Conservation (phyloP, 2,113 vertebrate species). For the Petrocephalus microphthalmus region DNA sequence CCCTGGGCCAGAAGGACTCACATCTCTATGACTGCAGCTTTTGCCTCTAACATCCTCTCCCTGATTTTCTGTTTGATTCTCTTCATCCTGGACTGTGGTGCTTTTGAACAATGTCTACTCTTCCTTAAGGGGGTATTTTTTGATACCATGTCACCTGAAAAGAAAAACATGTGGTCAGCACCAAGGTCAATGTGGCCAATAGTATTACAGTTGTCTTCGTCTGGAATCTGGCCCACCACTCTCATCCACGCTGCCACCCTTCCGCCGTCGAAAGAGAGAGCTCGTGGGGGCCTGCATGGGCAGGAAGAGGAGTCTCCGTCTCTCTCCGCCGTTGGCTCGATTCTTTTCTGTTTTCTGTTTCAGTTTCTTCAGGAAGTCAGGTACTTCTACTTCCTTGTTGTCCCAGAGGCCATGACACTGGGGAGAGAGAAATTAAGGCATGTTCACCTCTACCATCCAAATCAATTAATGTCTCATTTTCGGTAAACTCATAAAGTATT, state of each 20-base stretch:
- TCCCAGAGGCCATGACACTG: slow-evolving; percentile 73
- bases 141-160: slow-evolving; percentile 42
- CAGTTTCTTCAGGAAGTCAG: slow-evolving; percentile 60
- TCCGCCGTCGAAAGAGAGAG: slow-evolving; percentile 43
- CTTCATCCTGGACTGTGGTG: slow-evolving; percentile 52
- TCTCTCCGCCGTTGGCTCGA: slow-evolving; percentile 38
- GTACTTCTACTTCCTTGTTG: slow-evolving; percentile 62
- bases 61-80: slow-evolving; percentile 52
- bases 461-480: background rate
- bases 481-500: too few relatives aligned
- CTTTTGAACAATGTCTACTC: slow-evolving; percentile 44
- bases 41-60: slow-evolving; percentile 54
- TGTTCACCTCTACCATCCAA: background rate
- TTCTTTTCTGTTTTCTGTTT: slow-evolving; percentile 60
- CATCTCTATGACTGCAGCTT: slow-evolving; percentile 59
- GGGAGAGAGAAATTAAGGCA: background rate
- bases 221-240: slow-evolving; percentile 34
- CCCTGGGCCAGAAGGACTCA: slow-evolving; percentile 30
- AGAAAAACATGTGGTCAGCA: background rate
- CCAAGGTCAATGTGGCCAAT: background rate
- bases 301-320: slow-evolving; percentile 46
- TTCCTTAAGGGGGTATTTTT: slow-evolving; percentile 54
- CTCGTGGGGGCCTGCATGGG: slow-evolving; percentile 52
- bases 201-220: background rate
- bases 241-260: slow-evolving; percentile 29